Evolutionary conservation across 2,888 invertebrate species (phyloP).

Genomic region (Calliopum simillimum): DNA sequence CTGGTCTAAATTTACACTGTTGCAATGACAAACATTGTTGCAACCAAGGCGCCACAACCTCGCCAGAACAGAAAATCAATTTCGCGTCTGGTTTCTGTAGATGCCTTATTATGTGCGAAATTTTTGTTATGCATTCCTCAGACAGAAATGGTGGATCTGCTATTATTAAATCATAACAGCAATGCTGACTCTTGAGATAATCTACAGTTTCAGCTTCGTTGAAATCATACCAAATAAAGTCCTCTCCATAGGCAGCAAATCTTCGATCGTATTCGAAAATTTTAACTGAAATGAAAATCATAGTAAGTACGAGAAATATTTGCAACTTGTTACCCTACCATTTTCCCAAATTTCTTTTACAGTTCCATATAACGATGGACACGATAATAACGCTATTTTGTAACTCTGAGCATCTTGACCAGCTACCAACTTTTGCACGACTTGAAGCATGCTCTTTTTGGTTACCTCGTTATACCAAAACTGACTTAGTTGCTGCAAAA

Average conservation of each 20-base stretch:
- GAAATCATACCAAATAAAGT: conserved; percentile 91
- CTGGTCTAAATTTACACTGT: conserved; percentile 79
- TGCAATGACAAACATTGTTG: conserved; percentile 73
- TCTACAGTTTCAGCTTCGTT: conserved; percentile 79
- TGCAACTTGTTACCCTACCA: conserved; percentile 43
- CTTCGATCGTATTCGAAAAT: conserved; percentile 88
- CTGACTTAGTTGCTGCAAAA: conserved; percentile 90
- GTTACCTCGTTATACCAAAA: conserved; percentile 96
- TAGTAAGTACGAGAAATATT: conserved; percentile 27
- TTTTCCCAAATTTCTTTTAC: conserved; percentile 68
- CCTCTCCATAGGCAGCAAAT: conserved; percentile 81
- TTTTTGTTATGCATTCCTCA: conserved; percentile 90
- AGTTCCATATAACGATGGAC: conserved; percentile 85
- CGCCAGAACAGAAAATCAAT: conserved; percentile 83
- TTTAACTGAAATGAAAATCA: conserved; percentile 71
- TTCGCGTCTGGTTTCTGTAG: conserved; percentile 70
- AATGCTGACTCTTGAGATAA: conserved; percentile 67
- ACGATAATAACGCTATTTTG: conserved; percentile 85
- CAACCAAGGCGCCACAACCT: conserved; percentile 80
- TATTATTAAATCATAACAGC: conserved; percentile 83
- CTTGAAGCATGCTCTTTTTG: conserved; percentile 76
- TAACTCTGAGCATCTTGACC: conserved; percentile 64
- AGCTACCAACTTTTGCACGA: conserved; percentile 71
- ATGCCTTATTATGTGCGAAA: conserved; percentile 80
- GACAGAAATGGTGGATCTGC: conserved; percentile 96